Evolutionary conservation across 2,797 vertebrate species (phyloP).

Genomic region (Capromys pilorides): DNA sequence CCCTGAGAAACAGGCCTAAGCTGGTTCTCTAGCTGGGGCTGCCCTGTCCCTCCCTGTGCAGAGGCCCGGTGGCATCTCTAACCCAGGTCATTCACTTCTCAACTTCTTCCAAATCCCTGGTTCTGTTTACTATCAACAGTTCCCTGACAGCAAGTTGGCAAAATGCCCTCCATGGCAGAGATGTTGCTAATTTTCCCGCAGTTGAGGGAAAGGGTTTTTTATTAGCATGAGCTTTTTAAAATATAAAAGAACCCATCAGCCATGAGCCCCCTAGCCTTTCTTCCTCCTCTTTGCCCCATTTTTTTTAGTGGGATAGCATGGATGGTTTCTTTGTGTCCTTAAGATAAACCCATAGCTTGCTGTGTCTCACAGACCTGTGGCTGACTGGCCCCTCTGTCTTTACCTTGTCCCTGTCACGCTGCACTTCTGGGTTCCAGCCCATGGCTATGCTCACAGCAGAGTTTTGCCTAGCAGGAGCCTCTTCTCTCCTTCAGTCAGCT

Average conservation of each 20-base stretch:
- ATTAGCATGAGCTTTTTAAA: slow-evolving; percentile 31
- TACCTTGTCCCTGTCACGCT: not conserved
- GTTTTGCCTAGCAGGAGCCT: not conserved
- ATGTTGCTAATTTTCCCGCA: not conserved
- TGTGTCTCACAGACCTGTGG: not conserved
- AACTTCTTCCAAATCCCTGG: slow-evolving; percentile 80
- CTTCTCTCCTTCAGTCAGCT: not conserved
- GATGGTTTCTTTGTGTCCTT: not conserved
- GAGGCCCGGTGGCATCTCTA: slow-evolving; percentile 21
- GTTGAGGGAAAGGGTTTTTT: slow-evolving; percentile 21
- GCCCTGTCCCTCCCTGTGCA: not conserved
- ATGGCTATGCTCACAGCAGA: not conserved
- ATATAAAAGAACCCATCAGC: slow-evolving; percentile 16
- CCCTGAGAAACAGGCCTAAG: not conserved
- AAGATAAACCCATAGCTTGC: not conserved
- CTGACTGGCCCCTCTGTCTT: not conserved
- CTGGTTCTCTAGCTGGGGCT: not conserved
- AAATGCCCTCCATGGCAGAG: slow-evolving; percentile 63
- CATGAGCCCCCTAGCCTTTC: not conserved
- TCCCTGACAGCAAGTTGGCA: slow-evolving; percentile 79
- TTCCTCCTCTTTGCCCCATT: not conserved
- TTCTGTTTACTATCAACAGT: slow-evolving; percentile 84
- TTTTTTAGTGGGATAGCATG: not conserved
- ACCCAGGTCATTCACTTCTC: slow-evolving; percentile 77
- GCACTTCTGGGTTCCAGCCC: not conserved